phyloP scores from a whole-genome alignment of 2,113 vertebrate species.

The Lethenteron reissneri region DNA sequence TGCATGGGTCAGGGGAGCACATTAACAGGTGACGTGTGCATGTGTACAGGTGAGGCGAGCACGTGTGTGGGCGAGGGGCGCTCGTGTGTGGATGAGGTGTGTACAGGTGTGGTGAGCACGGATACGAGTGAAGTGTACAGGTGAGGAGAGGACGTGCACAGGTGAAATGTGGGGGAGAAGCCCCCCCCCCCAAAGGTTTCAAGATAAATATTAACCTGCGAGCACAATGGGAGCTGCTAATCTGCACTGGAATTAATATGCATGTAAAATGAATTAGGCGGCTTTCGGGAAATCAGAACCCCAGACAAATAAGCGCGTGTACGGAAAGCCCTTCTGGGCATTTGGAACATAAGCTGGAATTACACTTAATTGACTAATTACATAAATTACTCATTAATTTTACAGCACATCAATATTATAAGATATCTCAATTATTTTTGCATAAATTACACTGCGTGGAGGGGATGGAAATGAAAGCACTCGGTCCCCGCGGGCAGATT shows the following conservation, averaged over 20 bases:
- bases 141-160: background rate
- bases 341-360: conserved; percentile 92
- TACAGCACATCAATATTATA: conserved; percentile 71
- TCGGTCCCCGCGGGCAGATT: background rate
- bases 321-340: conserved; percentile 79
- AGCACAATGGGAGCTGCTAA: conserved; percentile 98
- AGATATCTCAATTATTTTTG: conserved; percentile 95
- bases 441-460: conserved; percentile 47
- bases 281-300: conserved; percentile 74
- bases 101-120: background rate
- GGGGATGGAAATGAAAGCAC: conserved; percentile 8
- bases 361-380: conserved; percentile 99
- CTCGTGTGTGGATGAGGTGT: too few species aligned
- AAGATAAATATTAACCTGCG: conserved; percentile 99
- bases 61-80: too few species aligned
- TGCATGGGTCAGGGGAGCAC: too few species aligned
- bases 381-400: conserved; percentile 98
- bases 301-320: conserved; percentile 99
- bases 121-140: background rate
- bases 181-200: conserved; percentile 50
- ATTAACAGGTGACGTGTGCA: too few species aligned
- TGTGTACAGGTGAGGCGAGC: too few species aligned
- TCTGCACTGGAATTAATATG: conserved; percentile 67
- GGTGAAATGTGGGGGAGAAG: background rate
- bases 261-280: conserved; percentile 71